These are phyloP conservation scores for Sciurus niger DNA, from an alignment of 2,113 vertebrate genomes.

Conservation along the genomic window DNA sequence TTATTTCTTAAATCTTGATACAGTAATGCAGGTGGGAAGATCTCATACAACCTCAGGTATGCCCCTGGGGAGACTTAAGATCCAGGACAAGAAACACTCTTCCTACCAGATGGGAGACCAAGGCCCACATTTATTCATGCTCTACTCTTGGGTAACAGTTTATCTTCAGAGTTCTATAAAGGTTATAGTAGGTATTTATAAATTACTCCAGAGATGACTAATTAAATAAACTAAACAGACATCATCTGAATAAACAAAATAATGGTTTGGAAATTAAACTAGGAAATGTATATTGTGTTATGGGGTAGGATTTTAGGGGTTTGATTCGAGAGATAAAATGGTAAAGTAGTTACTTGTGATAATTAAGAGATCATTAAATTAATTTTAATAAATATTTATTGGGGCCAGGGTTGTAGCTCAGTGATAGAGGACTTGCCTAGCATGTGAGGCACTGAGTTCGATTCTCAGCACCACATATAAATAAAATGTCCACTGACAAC, in stretches of 20 bases:
- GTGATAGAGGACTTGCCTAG: no score
- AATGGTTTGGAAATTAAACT: background rate
- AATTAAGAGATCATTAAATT: background rate
- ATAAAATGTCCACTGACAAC: no score
- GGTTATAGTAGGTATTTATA: background rate
- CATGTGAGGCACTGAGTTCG: no score
- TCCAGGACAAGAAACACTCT: background rate
- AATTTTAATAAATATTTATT: background rate
- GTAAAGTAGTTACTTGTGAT: background rate
- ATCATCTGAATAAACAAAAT: conserved; percentile 13
- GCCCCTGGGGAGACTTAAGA: background rate
- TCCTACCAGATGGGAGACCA: background rate
- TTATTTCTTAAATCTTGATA: conserved; percentile 23
- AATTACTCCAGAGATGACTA: background rate
- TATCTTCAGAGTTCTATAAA: conserved; percentile 7
- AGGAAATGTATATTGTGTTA: background rate
- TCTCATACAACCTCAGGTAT: background rate
- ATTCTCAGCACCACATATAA: no score
- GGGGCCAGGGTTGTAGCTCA: no score
- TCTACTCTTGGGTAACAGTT: background rate
- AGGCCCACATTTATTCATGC: background rate
- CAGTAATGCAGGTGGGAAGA: background rate
- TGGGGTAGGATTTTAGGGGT: rapidly evolving
- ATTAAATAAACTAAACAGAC: conserved; percentile 36
- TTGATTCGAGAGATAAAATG: conserved; percentile 6